Evolutionary conservation across 2,888 invertebrate species (phyloP).

Genomic region (Pachliopta kotzebuea): DNA sequence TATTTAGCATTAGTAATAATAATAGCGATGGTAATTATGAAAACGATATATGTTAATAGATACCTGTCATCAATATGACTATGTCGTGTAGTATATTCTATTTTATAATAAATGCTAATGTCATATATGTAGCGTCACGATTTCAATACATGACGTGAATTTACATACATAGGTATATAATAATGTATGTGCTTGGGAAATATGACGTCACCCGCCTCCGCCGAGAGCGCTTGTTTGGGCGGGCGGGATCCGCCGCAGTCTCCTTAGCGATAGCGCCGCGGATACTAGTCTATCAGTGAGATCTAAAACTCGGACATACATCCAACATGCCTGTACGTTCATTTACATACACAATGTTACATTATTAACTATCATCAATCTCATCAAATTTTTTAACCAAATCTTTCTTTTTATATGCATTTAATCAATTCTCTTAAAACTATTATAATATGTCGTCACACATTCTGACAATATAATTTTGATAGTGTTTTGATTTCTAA

Average conservation of each 20-base stretch:
- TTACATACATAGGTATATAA: constrained; percentile 30
- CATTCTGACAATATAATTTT: no score
- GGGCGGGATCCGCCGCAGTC: constrained; percentile 65
- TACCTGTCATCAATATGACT: no score
- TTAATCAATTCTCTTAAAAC: no score
- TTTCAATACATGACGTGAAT: constrained; percentile 18
- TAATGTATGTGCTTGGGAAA: constrained; percentile 40
- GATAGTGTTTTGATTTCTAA: no score
- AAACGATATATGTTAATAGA: no score
- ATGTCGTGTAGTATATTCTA: no score
- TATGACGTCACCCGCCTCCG: constrained; percentile 49
- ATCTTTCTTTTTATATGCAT: no score
- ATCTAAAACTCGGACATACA: constrained; percentile 46
- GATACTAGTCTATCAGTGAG: constrained; percentile 58
- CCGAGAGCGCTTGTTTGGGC: constrained; percentile 52
- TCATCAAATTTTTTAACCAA: no score
- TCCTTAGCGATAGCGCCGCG: constrained; percentile 55
- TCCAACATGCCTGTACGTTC: constrained; percentile 68
- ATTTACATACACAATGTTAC: neutral
- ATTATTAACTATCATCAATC: neutral
- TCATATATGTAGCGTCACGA: constrained; percentile 17
- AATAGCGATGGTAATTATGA: no score
- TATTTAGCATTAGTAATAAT: no score
- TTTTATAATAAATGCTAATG: neutral
- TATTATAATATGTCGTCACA: no score